Evolutionary conservation across 1,140 invertebrate genomes (phyloP), one percentile per base, ranked within the genome.

Genomic region (Sarcophaga bullata): DNA sequence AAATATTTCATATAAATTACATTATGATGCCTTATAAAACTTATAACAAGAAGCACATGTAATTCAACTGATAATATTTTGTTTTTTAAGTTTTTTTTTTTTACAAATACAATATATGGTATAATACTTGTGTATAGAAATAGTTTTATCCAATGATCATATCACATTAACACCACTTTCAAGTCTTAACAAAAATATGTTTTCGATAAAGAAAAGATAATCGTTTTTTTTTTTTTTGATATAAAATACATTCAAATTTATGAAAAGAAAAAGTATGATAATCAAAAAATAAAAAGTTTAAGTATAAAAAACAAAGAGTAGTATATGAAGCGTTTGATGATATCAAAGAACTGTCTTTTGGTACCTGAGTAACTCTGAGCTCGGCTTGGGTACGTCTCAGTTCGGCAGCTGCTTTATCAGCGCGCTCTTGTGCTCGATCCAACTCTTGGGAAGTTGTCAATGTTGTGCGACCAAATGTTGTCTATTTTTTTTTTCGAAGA

Each of bases 341-440:
- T 54, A 52, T 6, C 17, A 80, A 54, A 37, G 48, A 80, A 80
- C 58, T 49, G n/a, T 10, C 6, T n/a, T 81, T 50, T 13, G 73
- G 72, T 89, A 90, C 93, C 90, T 94, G 93, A 82, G 95, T 97
- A 81, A 95, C 96, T 90, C 95, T 93, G 84, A 95, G 92, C 87
- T 98, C 97, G 9, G 96, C 95, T 89, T 96, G 95, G 48, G 96
- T 95, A 86, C 97, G 92, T 86, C 97, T 93, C 82, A 98, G 91
- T 84, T 98, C 97, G 52, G 95, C 92, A 9, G 95, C 92, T 0
- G 94, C 92, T 84, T 97, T 97, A 86, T 98, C 97, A 54, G 96
- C 94, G 80, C 96, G 93, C 89, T 98, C 97, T 91, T 97, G 95
- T 82, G 96, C 92, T 75, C 96, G 92, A 84, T 97, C 96, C 83